Evolutionary conservation across 2,113 vertebrate species (phyloP), one percentile per base, ranked within the genome.

Genomic region (Cephalophus harveyi): DNA sequence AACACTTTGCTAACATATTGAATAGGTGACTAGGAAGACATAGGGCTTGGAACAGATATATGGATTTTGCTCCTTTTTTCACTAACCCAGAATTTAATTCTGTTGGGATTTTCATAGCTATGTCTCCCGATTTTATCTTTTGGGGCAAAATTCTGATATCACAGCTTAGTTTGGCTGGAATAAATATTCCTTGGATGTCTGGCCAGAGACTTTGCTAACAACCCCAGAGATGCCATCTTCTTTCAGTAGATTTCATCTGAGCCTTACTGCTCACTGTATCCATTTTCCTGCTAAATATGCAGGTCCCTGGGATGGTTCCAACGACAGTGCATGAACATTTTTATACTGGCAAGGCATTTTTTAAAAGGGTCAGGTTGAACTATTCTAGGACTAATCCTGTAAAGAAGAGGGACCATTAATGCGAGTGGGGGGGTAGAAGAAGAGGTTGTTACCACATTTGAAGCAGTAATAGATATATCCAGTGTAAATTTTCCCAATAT

Each of bases 291-390:
- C 95, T 67, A 95, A 94, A 95, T 71, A 48, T 57, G 21, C 54
- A 84, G 60, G 50, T 87, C 71, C 81, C 92, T 74, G 59, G 48
- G 64, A 27, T 67, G 60, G 55, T 92, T 82, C 91, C 92, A 78
- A 40, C n/a, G 86, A 10, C 67, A 91, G 82, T 54, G 48, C 95
- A 91, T 95, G 83, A 86, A 92, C 86, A 57, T 96, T 74, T 97
- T 95, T 85, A 95, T 4, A 76, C 79, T 60, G 46, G 55, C 40
- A 82, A 89, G 89, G 46, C 57, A 40, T 64, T 97, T 94, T 74
- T 83, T 25, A 33, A 43, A 95, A 71, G 93, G 94, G 98, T 94
- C 98, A 98, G 98, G 97, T 98, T 97, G 87, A 94, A 98, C 96
- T 7, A 91, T 36, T 36, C 94, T 90, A 96, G 81, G 62, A 78